Evolutionary conservation across 1,140 invertebrate species (phyloP), one percentile per base, ranked within the genome.

Genomic region (Chionoecetes opilio): DNA sequence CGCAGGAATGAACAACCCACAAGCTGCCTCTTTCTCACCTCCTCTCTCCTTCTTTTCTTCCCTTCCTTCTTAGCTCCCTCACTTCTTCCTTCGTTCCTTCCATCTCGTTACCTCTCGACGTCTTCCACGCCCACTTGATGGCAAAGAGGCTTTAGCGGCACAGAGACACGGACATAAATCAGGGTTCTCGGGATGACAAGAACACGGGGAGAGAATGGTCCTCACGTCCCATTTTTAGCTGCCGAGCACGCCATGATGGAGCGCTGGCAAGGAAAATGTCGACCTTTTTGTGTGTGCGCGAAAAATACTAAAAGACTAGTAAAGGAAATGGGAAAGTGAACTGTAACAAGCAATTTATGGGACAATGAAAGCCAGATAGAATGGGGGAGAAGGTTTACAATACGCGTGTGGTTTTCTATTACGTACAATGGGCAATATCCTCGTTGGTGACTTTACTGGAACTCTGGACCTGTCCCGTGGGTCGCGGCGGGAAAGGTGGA

Each of bases 81-180:
- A 17, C n/a, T n/a, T 5, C n/a, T 26, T 75, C 21, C 63, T 75
- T n/a, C n/a, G 21, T n/a, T 0, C 63, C 6, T n/a, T 75, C 21
- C 21, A 21, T 75, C 63, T n/a, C 21, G 21, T 75, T n/a, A 75
- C 63, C 63, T 26, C 9, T 3, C 63, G 21, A 75, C n/a, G n/a
- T 17, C 46, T 17, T 21, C 21, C 63, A n/a, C 63, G 63, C 6
- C 63, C 63, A 75, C 63, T 75, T 75, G 63, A 26, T 26, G 63
- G n/a, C 63, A 75, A 75, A 26, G 63, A 75, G 63, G 63, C 63
- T 75, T 75, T 75, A 75, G 63, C 63, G n/a, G 63, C 21, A 75
- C 63, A 75, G 63, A 21, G 63, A 75, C 63, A 75, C 63, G n/a
- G n/a, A 75, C 63, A 75, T 75, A 75, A 75, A 75, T 75, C 63